Conservation (phyloP, 2,888 invertebrate species). For the Xanthia togata region DNA sequence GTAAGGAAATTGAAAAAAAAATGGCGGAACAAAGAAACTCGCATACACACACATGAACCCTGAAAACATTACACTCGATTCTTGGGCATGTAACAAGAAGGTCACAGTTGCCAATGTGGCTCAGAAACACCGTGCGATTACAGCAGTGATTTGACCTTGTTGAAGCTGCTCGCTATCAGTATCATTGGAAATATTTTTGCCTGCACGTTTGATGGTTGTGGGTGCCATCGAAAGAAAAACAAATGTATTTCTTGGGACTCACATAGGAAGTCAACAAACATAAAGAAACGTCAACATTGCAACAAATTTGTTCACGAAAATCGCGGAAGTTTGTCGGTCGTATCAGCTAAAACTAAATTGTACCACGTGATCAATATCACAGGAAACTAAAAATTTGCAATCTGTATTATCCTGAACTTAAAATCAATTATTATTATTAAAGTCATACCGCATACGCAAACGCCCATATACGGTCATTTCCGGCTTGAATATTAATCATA, state of each 20-base stretch:
- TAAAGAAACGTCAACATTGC: not conserved
- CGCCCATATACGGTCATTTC: not conserved
- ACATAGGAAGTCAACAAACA: not conserved
- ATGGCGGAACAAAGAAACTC: too few relatives aligned
- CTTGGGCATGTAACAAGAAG: not conserved
- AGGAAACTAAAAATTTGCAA: not conserved
- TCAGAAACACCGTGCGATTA: not conserved
- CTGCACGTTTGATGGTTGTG: too few relatives aligned
- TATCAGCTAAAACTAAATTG: not conserved
- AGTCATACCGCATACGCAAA: not conserved
- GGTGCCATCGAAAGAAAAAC: not conserved
- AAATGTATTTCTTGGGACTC: not conserved
- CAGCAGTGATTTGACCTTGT: not conserved
- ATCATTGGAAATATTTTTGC: not conserved
- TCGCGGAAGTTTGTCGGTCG: not conserved
- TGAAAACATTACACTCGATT: too few relatives aligned
- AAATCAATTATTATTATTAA: too few relatives aligned
- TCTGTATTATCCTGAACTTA: not conserved
- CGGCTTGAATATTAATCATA: not conserved
- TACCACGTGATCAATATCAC: not conserved
- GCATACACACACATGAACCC: too few relatives aligned
- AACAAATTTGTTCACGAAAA: not conserved
- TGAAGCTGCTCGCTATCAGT: not conserved
- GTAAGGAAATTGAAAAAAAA: constrained; percentile 62
- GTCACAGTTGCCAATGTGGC: not conserved